phyloP scores from a whole-genome alignment of 2,113 vertebrate genomes.

The Vicugna pacos region DNA sequence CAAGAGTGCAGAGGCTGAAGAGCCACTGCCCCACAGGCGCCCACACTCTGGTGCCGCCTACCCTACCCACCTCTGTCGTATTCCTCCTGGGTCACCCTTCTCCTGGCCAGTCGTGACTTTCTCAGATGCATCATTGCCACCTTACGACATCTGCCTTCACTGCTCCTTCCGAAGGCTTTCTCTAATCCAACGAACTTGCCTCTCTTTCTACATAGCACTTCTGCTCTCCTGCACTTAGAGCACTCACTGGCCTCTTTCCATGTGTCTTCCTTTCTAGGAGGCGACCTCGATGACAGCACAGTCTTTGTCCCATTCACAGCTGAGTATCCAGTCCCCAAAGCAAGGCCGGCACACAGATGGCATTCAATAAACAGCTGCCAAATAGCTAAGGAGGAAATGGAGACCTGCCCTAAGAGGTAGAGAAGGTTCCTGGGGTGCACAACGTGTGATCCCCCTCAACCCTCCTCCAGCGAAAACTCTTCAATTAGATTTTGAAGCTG shows the following conservation, averaged over 20 bases:
- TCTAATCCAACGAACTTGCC: not conserved
- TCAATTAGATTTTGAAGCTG: not conserved
- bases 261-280: not conserved
- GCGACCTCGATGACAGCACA: not conserved
- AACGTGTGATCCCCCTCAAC: no score
- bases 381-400: not conserved
- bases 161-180: not conserved
- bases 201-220: not conserved
- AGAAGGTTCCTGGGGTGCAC: rapidly evolving
- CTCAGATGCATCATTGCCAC: not conserved
- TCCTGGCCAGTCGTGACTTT: not conserved
- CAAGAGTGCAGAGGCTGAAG: not conserved
- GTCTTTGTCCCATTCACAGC: not conserved
- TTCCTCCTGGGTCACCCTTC: not conserved
- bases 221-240: not conserved
- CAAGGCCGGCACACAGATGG: not conserved
- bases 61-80: no score
- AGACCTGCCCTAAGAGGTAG: not conserved
- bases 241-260: not conserved
- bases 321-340: not conserved
- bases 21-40: not conserved
- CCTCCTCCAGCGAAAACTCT: not conserved
- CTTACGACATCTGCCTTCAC: not conserved
- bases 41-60: not conserved
- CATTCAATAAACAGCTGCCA: not conserved